These are phyloP conservation scores for Andinoacara biseriatus DNA, from an alignment of 2,113 vertebrate species.

Conservation along the genomic window DNA sequence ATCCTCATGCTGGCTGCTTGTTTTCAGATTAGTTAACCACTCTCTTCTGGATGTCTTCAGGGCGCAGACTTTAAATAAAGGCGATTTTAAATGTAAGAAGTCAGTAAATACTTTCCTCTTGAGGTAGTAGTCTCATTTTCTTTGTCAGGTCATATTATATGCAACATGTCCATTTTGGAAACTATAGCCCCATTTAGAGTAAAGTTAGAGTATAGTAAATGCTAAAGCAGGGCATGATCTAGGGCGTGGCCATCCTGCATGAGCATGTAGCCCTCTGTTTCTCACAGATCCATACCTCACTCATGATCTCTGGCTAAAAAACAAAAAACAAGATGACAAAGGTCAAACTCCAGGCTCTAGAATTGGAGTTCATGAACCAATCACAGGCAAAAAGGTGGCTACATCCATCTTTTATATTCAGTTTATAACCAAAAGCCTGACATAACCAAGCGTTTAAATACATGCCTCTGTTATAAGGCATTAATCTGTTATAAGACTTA, in stretches of 20 bases:
- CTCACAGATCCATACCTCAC: not conserved
- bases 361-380: too few relatives aligned
- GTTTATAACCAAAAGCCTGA: too few relatives aligned
- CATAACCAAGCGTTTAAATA: not conserved
- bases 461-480: too few relatives aligned
- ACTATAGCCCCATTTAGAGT: not conserved
- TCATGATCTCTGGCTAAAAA: not conserved
- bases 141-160: not conserved
- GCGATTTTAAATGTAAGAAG: not conserved
- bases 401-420: too few relatives aligned
- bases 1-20: too few relatives aligned
- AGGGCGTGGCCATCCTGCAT: too few relatives aligned
- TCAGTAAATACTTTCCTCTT: not conserved
- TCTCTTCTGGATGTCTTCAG: not conserved
- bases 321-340: too few relatives aligned
- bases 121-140: not conserved
- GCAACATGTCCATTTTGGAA: not conserved
- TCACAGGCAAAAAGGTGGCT: not conserved
- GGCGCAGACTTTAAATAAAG: not conserved
- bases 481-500: too few relatives aligned
- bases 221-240: not conserved
- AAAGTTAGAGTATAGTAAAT: too few relatives aligned
- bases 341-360: too few relatives aligned
- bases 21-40: not conserved
- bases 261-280: not conserved